Evolutionary conservation across 2,113 vertebrate species (phyloP).

Genomic region (Raja brachyura): DNA sequence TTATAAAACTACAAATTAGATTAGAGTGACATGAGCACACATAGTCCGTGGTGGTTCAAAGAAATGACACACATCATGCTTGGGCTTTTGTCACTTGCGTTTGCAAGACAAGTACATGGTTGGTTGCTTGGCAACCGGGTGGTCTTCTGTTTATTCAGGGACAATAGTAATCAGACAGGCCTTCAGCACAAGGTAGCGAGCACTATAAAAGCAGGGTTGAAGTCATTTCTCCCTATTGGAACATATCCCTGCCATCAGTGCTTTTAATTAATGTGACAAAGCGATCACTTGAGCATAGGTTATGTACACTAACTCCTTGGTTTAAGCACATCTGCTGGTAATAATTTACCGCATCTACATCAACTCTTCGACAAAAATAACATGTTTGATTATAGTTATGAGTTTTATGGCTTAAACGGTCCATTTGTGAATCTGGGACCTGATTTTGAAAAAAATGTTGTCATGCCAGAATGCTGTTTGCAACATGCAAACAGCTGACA

Average conservation of each 20-base stretch:
- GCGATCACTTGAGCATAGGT: constrained; percentile 41
- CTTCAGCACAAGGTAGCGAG: constrained; percentile 54
- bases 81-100: constrained; percentile 32
- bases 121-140: constrained; percentile 56
- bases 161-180: constrained; percentile 48
- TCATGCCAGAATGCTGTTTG: constrained; percentile 23
- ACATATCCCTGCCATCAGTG: constrained; percentile 49
- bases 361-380: constrained; percentile 16
- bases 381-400: constrained; percentile 19
- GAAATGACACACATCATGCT: constrained; percentile 25
- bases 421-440: constrained; percentile 22
- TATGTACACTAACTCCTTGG: constrained; percentile 18
- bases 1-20: constrained; percentile 31
- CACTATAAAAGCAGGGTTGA: constrained; percentile 52
- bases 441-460: background rate
- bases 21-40: constrained; percentile 22
- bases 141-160: constrained; percentile 46
- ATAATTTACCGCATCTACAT: constrained; percentile 30
- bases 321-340: constrained; percentile 22
- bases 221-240: constrained; percentile 42
- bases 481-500: background rate
- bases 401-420: constrained; percentile 5
- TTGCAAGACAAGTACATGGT: constrained; percentile 45
- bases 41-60: constrained; percentile 22
- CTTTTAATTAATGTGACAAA: constrained; percentile 57